Percentiles rank a stretch among this genome's conserved stretches.
Evolutionary conservation across 2,888 invertebrate genomes (phyloP).

Genomic region (Embidobia sp.): DNA sequence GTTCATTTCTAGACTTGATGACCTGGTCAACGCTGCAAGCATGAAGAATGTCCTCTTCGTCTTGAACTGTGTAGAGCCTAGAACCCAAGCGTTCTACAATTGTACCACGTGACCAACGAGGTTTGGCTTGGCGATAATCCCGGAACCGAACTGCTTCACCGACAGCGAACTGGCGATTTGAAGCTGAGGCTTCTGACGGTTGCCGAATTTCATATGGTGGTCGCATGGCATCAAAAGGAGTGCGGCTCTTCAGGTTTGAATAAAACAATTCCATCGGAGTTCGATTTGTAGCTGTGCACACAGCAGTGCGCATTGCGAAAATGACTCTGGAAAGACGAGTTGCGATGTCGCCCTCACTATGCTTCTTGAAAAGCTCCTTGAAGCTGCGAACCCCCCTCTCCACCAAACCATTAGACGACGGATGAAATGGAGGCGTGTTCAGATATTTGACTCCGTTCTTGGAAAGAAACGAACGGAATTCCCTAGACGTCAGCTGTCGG

Average conservation of each 20-base stretch:
- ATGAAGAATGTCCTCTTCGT: neutral
- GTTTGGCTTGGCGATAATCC: neutral
- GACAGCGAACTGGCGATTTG: neutral
- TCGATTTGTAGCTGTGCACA: neutral
- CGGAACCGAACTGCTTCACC: neutral
- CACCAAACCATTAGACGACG: conserved; percentile 3
- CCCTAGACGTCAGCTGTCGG: conserved; percentile 4
- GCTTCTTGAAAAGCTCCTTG: conserved; percentile 1
- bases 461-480: conserved; percentile 3
- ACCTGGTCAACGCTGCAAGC: neutral
- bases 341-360: neutral
- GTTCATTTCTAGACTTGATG: too few relatives aligned
- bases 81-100: neutral
- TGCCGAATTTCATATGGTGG: neutral
- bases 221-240: conserved; percentile 2
- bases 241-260: neutral
- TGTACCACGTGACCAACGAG: conserved; percentile 1
- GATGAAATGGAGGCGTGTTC: conserved; percentile 10
- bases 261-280: conserved; percentile 4
- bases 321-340: conserved; percentile 1
- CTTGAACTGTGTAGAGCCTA: neutral
- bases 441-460: conserved; percentile 1
- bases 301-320: conserved; percentile 14
- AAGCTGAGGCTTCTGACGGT: neutral
- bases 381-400: conserved; percentile 6